Base-by-base conservation (phyloP, 2,888 invertebrate genomes). In the Marronus borbonicus region DNA sequence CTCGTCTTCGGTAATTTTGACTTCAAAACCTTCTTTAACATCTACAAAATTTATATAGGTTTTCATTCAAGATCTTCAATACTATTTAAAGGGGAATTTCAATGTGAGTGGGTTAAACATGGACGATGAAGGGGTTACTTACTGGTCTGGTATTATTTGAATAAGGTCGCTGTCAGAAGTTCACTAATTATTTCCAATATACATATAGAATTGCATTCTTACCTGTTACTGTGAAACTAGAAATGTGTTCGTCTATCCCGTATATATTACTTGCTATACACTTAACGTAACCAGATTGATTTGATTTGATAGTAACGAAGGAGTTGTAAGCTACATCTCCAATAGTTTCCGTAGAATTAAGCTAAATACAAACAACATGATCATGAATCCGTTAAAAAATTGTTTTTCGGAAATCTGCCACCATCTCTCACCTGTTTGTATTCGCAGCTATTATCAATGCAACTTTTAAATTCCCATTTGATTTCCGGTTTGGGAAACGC, bases 401-500 rank as follows among this genome's bases (percentile, higher is more conserved):
- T 36, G 5, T 12, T 44, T 44, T 20, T 0, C 60, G 39, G 20
- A 7, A 24, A 39, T 44, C 8, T 1, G 17, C 0, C 8, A 74
- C 60, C 14, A 84, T 88, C 8, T 44, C 44, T 44, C 12, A 44
- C 89, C 24, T 80, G 65, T 78, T 80, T 64, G 79, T 82, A 85
- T 12, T 79, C 36, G 66, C 88, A 88, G 0, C 85, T 85, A 76
- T 87, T 85, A 77, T 86, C 81, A 50, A 87, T 87, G 80, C 91
- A 92, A 3, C 88, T 87, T 28, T 87, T 86, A 80, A 90, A 92
- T 8, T 81, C 85, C 92, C 93, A 94, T 3, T 87, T 85, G 5
- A 94, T 88, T 0, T 86, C 83, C 0, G 94, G 91, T 14, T 84
- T 77, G 0, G 94, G 94, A 86, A 90, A 90, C 0, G 91, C 91